phyloP scores from a whole-genome alignment of 2,797 vertebrate species.

The Spatula versicolor region DNA sequence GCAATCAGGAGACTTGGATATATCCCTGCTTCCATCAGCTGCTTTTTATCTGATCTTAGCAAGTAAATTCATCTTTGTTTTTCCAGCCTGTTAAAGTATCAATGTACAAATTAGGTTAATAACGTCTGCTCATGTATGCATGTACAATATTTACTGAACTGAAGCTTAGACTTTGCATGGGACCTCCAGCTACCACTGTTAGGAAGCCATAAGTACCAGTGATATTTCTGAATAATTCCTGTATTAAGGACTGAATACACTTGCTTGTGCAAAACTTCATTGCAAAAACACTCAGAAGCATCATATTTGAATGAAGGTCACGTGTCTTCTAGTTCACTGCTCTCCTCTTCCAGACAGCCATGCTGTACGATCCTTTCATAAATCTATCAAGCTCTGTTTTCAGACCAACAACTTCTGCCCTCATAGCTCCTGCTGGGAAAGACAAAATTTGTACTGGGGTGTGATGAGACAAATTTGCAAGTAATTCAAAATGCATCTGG shows the following conservation, averaged over 20 bases:
- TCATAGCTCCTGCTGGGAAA: not conserved
- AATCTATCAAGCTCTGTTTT: not conserved
- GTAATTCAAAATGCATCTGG: not conserved
- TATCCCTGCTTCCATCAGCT: not conserved
- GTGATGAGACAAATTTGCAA: not conserved
- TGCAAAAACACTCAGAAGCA: not conserved
- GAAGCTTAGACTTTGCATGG: not conserved
- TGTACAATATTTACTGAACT: not conserved
- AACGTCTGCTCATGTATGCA: rapidly evolving
- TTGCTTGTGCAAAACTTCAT: not conserved
- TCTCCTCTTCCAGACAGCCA: not conserved
- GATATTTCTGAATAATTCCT: not conserved
- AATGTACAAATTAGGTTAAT: not conserved
- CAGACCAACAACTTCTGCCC: not conserved
- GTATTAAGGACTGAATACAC: not conserved
- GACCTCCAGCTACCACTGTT: not conserved
- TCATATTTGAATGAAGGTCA: not conserved
- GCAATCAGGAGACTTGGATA: not conserved
- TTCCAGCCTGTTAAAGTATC: not conserved
- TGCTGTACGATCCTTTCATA: not conserved
- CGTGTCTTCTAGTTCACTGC: not conserved
- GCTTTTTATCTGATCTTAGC: not conserved
- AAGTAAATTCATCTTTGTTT: not conserved
- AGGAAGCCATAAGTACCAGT: not conserved
- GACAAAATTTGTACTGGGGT: not conserved